These are phyloP conservation scores for Hippocampus comes DNA, from an alignment of 2,113 vertebrate genomes.

Conservation along the genomic window DNA sequence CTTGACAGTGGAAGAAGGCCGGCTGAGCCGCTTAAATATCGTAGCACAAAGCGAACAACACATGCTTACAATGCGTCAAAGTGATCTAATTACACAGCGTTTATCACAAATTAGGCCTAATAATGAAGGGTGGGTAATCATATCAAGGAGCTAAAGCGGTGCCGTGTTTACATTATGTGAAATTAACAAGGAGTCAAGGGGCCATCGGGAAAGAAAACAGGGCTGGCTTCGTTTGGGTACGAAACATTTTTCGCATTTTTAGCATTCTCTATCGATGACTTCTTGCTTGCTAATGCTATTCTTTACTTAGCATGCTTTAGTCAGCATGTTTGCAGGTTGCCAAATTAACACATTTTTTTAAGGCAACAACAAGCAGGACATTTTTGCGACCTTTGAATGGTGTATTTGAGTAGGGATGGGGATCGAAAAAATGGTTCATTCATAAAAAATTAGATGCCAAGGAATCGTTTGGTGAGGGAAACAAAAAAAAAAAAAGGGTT, in stretches of 20 bases:
- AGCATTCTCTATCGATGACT: not conserved
- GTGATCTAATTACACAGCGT: constrained; percentile 37
- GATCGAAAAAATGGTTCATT: not conserved
- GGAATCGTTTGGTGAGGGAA: not conserved
- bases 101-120: constrained; percentile 49
- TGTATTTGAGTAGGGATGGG: not conserved
- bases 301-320: not conserved
- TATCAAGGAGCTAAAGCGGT: constrained; percentile 27
- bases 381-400: not conserved
- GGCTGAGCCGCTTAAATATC: constrained; percentile 25
- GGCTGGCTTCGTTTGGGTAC: constrained; percentile 4
- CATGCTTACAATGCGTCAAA: constrained; percentile 35
- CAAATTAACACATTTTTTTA: not conserved
- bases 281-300: not conserved
- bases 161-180: constrained; percentile 39
- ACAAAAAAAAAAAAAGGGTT: not conserved
- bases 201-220: constrained; percentile 12
- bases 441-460: too few relatives aligned
- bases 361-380: not conserved
- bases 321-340: not conserved
- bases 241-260: constrained; percentile 9
- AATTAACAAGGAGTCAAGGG: constrained; percentile 39
- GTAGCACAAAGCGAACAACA: constrained; percentile 21
- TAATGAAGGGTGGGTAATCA: constrained; percentile 43
- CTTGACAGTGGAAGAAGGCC: not conserved